Conservation (phyloP, 2,888 invertebrate species). For the Cheilosia impressa region DNA sequence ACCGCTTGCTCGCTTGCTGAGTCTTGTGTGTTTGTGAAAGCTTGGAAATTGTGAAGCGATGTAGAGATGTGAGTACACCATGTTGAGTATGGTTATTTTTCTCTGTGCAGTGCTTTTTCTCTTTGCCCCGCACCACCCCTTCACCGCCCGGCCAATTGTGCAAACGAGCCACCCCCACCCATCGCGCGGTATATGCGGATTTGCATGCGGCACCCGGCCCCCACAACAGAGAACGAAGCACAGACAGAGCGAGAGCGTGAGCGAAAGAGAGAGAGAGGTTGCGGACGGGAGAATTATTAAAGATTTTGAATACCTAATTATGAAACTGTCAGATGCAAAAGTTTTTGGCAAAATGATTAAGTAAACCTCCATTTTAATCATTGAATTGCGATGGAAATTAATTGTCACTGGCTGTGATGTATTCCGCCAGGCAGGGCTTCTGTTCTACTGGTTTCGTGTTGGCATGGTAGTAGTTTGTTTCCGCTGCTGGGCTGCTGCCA, state of each 20-base stretch:
- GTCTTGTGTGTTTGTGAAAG: constrained; percentile 66
- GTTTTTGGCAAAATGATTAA: constrained; percentile 78
- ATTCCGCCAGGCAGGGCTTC: constrained; percentile 66
- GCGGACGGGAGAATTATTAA: constrained; percentile 80
- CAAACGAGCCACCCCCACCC: not conserved
- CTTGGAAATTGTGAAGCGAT: constrained; percentile 64
- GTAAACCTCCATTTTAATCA: constrained; percentile 76
- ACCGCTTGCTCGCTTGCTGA: constrained; percentile 18
- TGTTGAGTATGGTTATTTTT: constrained; percentile 49
- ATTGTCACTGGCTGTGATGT: constrained; percentile 75
- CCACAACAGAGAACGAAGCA: constrained; percentile 1
- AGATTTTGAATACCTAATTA: constrained; percentile 84
- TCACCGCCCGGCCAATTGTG: not conserved
- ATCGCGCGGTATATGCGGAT: constrained; percentile 4
- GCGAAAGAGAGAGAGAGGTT: not conserved
- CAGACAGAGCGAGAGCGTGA: constrained; percentile 2
- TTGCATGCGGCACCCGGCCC: constrained; percentile 46
- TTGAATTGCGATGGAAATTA: constrained; percentile 76
- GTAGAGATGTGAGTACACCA: constrained; percentile 33
- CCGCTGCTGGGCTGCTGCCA: constrained; percentile 56
- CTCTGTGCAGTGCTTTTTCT: constrained; percentile 23
- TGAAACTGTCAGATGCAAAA: constrained; percentile 84
- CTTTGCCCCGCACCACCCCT: not conserved
- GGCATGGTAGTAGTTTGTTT: constrained; percentile 46
- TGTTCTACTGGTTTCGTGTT: constrained; percentile 49